Conservation (phyloP, 2,797 vertebrate genomes). For the Amphiprion clarkii region DNA sequence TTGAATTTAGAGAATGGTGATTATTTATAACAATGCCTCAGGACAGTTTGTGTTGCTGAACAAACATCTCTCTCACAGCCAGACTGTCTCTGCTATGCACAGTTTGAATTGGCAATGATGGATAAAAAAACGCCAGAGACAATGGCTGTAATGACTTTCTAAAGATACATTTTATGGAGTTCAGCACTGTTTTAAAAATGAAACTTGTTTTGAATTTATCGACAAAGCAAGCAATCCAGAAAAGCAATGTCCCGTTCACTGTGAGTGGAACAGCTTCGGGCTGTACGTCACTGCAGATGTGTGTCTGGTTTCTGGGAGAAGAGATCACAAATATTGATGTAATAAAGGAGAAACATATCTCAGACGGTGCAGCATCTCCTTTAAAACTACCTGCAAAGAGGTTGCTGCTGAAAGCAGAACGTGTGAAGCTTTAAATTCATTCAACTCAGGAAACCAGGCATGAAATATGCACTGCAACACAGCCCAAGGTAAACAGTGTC, state of each 20-base stretch:
- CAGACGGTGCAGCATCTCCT: slow-evolving; percentile 8
- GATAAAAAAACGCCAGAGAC: slow-evolving; percentile 23
- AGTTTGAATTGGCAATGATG: slow-evolving; percentile 24
- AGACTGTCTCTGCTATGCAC: slow-evolving; percentile 15
- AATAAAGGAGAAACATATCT: slow-evolving; percentile 12
- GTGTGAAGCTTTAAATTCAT: slow-evolving; percentile 21
- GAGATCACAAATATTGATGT: slow-evolving; percentile 45
- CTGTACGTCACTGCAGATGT: slow-evolving; percentile 26
- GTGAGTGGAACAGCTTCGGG: slow-evolving; percentile 25
- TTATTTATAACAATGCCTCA: slow-evolving; percentile 47
- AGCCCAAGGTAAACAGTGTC: slow-evolving; percentile 9
- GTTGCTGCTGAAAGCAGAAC: slow-evolving; percentile 4
- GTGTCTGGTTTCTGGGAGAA: slow-evolving; percentile 21
- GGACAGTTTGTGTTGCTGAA: slow-evolving; percentile 42
- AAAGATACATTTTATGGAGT: slow-evolving; percentile 27
- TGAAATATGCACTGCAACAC: slow-evolving; percentile 25
- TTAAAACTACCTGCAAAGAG: slow-evolving; percentile 21
- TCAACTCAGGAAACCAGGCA: slow-evolving; percentile 7
- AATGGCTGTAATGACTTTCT: slow-evolving; percentile 2
- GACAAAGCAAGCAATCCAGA: slow-evolving; percentile 36
- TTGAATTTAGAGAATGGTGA: slow-evolving; percentile 42
- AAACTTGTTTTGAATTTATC: slow-evolving; percentile 48
- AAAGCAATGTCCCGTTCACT: slow-evolving; percentile 38
- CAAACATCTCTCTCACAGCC: slow-evolving; percentile 39
- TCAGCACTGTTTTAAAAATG: slow-evolving; percentile 17